Percentiles rank a stretch among this genome's conserved stretches.
Conservation (phyloP, 2,113 vertebrate species). For the Pterocles burchelli region DNA sequence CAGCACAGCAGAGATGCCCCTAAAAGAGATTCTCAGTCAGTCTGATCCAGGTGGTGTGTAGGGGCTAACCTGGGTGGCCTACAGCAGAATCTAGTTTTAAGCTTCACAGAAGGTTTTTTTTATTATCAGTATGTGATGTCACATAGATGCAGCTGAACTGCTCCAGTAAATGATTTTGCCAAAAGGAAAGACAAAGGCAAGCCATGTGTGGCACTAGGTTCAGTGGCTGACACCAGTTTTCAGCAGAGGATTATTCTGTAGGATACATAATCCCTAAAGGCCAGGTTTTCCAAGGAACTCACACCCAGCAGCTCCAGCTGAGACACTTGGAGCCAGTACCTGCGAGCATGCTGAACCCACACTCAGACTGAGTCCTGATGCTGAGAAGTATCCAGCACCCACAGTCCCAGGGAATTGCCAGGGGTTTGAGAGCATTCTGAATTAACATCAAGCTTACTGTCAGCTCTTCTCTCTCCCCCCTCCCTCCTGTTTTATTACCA, state of each 20-base stretch:
- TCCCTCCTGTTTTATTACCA: conserved; percentile 58
- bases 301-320: background rate
- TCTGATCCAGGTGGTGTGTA: background rate
- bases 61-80: background rate
- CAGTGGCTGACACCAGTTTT: background rate
- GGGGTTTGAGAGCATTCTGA: background rate
- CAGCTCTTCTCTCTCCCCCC: background rate
- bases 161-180: background rate
- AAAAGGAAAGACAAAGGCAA: background rate
- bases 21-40: background rate
- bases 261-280: background rate
- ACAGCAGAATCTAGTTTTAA: background rate
- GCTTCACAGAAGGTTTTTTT: background rate
- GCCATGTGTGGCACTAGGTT: background rate
- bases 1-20: background rate
- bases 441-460: conserved; percentile 5
- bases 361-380: background rate
- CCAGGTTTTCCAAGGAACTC: background rate
- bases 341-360: background rate
- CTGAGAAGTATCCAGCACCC: background rate
- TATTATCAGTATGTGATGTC: background rate
- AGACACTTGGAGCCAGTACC: background rate
- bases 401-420: background rate
- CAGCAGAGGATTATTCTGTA: background rate
- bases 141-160: background rate